Base-by-base conservation (phyloP, 2,888 invertebrate species). In the Macropis europaea region DNA sequence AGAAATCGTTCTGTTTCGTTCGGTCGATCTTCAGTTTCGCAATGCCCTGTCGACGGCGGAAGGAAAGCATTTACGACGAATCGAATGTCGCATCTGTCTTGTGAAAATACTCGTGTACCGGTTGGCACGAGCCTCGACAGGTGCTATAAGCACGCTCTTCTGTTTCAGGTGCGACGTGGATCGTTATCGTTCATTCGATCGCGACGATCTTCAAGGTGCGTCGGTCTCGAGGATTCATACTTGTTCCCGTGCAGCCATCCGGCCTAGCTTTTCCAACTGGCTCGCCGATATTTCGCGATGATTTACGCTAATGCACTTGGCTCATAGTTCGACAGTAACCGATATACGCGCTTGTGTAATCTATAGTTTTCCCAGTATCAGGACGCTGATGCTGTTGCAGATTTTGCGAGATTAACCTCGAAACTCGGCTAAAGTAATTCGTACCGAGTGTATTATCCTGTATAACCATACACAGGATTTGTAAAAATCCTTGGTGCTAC, bases 241-340 rank as follows among this genome's bases (percentile, higher is more conserved):
- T 38, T 43, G 40, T 56, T 45, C 42, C n/a, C 72, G 42, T 13
- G 47, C 13, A 24, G 24, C n/a, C 24, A 9, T 19, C 24, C 32
- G 30, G n/a, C 17, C 52, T n/a, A 28, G 36, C 32, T 53, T 53
- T 11, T 19, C 32, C 32, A 43, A 30, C 54, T 32, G 36, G 24
- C 28, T 43, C 56, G 34, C 66, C 60, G 40, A 67, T 73, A 71
- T 38, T 40, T 36, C 28, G 13, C 50, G 42, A 74, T 74, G 74
- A 74, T 73, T 68, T 69, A 73, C 63, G 73, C 68, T 74, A 74
- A 74, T 73, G 73, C 63, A 74, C 68, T 52, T 73, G 45, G 36
- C 19, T 26, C 15, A 34, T 30, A 67, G 52, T 72, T 73, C 53
- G 72, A 72, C 67, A 57, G 56, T 52, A 60, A 50, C 43, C 34